phyloP scores from a whole-genome alignment of 2,888 invertebrate species.

The Orthosia cruda region DNA sequence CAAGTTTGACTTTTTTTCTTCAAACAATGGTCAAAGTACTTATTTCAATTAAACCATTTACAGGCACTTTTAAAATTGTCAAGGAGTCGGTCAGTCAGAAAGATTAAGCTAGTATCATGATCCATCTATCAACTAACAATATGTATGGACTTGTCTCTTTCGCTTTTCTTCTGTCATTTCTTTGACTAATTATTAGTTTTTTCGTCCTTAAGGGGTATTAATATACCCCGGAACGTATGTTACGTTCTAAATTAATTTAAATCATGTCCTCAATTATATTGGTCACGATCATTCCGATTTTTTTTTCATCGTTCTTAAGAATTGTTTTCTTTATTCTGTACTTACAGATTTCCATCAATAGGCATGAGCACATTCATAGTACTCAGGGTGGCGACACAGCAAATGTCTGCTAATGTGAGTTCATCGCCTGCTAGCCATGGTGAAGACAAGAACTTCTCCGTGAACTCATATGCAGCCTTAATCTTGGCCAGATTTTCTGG shows the following conservation, averaged over 20 bases:
- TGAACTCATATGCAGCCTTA: conserved; percentile 73
- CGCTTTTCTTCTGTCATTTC: neutral
- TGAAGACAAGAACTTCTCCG: conserved; percentile 89
- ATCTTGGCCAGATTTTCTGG: conserved; percentile 76
- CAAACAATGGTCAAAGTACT: neutral
- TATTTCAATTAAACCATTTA: neutral
- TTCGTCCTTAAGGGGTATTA: neutral
- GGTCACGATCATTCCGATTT: neutral
- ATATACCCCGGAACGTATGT: neutral
- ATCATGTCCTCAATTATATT: neutral
- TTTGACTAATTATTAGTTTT: neutral
- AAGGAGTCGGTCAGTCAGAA: neutral
- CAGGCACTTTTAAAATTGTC: neutral
- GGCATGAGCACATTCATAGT: conserved; percentile 81
- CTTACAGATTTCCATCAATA: conserved; percentile 79
- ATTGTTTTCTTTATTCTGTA: conserved; percentile 24
- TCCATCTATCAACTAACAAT: neutral
- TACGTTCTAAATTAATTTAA: neutral
- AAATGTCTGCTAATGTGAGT: conserved; percentile 92
- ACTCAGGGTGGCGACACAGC: conserved; percentile 90
- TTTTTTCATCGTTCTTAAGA: neutral
- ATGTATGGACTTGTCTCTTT: too few relatives aligned
- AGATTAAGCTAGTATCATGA: neutral
- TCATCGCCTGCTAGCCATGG: conserved; percentile 92
- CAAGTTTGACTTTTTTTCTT: neutral